These are phyloP conservation scores for Phaethornis superciliosus DNA, from an alignment of 2,113 vertebrate species.

Conservation along the genomic window DNA sequence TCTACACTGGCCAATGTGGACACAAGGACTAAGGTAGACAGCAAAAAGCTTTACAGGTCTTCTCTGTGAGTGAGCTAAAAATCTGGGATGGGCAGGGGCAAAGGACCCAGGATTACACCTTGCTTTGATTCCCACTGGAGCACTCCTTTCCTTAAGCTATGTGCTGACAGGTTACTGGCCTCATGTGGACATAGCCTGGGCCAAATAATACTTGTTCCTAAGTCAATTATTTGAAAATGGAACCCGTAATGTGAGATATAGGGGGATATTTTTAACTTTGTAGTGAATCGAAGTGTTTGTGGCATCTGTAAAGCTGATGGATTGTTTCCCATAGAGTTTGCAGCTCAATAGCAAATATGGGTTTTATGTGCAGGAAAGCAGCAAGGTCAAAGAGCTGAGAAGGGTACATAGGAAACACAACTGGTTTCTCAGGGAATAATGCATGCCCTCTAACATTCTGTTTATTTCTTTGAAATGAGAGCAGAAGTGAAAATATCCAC, in stretches of 20 bases:
- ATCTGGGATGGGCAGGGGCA: background rate
- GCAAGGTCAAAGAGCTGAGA: slow-evolving; percentile 71
- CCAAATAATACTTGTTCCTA: slow-evolving; percentile 59
- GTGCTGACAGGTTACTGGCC: background rate
- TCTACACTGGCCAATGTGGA: background rate
- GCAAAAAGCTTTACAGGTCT: background rate
- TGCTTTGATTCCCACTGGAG: background rate
- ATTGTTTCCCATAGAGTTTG: slow-evolving; percentile 64
- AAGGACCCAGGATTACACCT: background rate
- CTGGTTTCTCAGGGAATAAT: slow-evolving; percentile 42
- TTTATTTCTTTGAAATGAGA: slow-evolving; percentile 17
- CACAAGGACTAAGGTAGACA: background rate
- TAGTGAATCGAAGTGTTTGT: slow-evolving; percentile 72
- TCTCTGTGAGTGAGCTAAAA: background rate
- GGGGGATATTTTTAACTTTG: slow-evolving; percentile 67
- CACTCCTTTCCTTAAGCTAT: background rate
- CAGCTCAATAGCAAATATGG: slow-evolving; percentile 56
- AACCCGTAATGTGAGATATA: slow-evolving; percentile 66
- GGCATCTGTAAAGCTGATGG: slow-evolving; percentile 76
- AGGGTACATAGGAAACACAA: slow-evolving; percentile 47
- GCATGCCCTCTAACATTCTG: slow-evolving; percentile 5
- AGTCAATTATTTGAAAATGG: slow-evolving; percentile 77
- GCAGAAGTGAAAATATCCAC: background rate
- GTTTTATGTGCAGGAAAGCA: slow-evolving; percentile 67
- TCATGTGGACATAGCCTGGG: background rate